phyloP scores from a whole-genome alignment of 2,797 vertebrate species.

The Pitangus sulphuratus region DNA sequence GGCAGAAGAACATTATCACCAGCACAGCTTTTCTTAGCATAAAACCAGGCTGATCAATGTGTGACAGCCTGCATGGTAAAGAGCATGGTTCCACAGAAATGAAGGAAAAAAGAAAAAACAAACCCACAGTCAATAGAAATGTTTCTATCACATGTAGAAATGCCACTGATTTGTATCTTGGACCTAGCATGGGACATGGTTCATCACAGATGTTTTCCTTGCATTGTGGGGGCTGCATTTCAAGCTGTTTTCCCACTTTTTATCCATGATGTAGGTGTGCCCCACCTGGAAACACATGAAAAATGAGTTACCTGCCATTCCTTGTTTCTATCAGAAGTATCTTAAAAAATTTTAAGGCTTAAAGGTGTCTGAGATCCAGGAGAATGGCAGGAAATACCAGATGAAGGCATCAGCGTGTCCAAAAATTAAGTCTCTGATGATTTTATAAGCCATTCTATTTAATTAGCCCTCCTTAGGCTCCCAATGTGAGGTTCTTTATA shows the following conservation, averaged over 20 bases:
- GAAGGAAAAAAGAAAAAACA: not conserved
- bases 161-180: slow-evolving; percentile 6
- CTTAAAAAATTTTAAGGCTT: not conserved
- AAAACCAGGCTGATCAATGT: not conserved
- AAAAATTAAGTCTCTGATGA: not conserved
- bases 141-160: not conserved
- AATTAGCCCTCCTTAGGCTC: not conserved
- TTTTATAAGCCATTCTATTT: not conserved
- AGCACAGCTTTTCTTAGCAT: not conserved
- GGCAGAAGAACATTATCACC: not conserved
- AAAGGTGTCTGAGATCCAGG: not conserved
- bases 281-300: not conserved
- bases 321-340: slow-evolving; percentile 9
- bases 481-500: not conserved
- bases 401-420: not conserved
- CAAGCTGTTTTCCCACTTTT: not conserved
- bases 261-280: not conserved
- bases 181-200: not conserved
- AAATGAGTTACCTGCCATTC: not conserved
- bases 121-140: not conserved
- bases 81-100: not conserved
- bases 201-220: slow-evolving; percentile 32
- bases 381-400: not conserved
- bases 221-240: not conserved
- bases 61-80: not conserved